Evolutionary conservation across 1,140 invertebrate species (phyloP), one percentile per base, ranked within the genome.

Genomic region (Anastrepha obliqua): DNA sequence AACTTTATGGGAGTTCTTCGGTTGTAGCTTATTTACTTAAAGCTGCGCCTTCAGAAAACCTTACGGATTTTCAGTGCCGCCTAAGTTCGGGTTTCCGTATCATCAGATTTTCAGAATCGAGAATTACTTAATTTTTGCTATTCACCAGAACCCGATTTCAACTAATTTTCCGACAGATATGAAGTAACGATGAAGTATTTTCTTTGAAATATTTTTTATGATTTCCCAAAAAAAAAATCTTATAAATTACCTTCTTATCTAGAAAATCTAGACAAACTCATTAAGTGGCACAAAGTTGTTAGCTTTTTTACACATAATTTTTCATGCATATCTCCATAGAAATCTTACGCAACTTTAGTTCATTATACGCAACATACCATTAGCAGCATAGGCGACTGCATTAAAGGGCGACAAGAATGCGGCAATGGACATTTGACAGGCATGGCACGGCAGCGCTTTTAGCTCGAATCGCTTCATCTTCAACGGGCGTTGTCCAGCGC

Each of bases 401-500:
- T 2, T 20, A 55, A 2, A 42, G 42, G 44, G 42, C n/a, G 47
- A 42, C 17, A 81, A 74, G 39, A 44, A 74, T 55, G 20, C 17
- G 74, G 74, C 74, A 55, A n/a, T 15, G 67, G 20, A 58, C 51
- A 55, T 55, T 29, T 81, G 74, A 81, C 74, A 81, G 55, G 74
- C 74, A 44, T 11, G 6, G 64, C 8, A 65, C 70, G 47, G 70
- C 70, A 13, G 70, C 70, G 42, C 70, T 47, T 1, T 15, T 47
- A 74, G 17, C 44, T 74, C 70, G 70, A 2, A 47, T n/a, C 15
- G 47, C 51, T 20, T 55, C 74, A 81, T 47, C 74, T 55, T 58
- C n/a, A 81, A 42, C 47, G 47, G 74, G 39, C 74, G 55, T 81
- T 81, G 74, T 81, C 74, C 74, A 81, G 74, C 74, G 74, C n/a